Conservation (phyloP, 2,113 vertebrate species). For the Struthio camelus region DNA sequence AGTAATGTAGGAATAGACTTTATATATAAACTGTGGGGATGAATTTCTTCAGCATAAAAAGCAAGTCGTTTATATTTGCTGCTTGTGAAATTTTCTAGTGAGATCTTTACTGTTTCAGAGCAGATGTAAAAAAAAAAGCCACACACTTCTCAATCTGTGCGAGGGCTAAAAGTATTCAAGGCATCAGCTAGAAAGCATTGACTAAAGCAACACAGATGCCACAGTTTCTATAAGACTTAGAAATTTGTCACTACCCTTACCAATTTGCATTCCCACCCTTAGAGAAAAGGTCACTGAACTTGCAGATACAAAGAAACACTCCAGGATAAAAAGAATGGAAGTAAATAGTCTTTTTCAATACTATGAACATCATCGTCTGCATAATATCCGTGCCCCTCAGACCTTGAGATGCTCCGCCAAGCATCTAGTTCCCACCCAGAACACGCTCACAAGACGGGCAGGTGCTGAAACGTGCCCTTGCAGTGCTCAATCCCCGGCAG, state of each 20-base stretch:
- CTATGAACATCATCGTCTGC: neutral
- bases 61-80: neutral
- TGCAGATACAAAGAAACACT: neutral
- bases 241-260: neutral
- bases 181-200: neutral
- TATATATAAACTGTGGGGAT: neutral
- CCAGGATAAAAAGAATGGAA: neutral
- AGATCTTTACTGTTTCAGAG: neutral
- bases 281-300: neutral
- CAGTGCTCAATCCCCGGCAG: neutral
- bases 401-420: neutral
- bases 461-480: neutral
- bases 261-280: neutral
- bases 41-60: neutral
- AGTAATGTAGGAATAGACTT: neutral
- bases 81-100: neutral
- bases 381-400: neutral
- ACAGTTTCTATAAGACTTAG: neutral
- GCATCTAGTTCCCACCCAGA: neutral
- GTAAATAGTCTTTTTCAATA: neutral
- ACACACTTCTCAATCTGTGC: neutral
- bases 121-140: neutral
- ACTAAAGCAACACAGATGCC: neutral
- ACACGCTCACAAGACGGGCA: neutral
- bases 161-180: neutral